Conservation (phyloP, 2,113 vertebrate genomes). For the Caracal caracal region DNA sequence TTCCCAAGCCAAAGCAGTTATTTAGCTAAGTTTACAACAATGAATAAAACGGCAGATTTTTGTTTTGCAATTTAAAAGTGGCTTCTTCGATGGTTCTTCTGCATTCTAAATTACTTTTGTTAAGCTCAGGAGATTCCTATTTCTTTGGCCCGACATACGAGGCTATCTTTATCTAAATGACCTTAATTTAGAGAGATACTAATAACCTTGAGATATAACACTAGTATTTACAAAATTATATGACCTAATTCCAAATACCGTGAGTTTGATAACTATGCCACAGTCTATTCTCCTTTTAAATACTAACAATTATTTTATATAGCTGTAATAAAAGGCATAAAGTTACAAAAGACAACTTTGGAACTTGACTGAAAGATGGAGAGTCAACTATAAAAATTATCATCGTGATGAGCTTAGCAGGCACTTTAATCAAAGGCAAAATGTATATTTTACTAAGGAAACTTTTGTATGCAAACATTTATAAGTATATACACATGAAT, state of each 20-base stretch:
- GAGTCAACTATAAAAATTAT: neutral
- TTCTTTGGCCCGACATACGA: neutral
- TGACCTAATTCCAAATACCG: neutral
- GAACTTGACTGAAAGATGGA: neutral
- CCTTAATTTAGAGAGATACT: neutral
- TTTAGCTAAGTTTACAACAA: neutral
- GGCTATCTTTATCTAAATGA: neutral
- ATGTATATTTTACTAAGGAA: neutral
- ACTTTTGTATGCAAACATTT: neutral
- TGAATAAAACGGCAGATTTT: neutral
- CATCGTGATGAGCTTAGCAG: neutral
- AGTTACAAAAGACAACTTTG: neutral
- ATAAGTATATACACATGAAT: neutral
- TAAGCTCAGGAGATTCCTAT: neutral
- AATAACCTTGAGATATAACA: neutral
- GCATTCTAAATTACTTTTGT: neutral
- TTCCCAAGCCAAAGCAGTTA: neutral
- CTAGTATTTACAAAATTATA: neutral
- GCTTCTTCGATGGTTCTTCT: neutral
- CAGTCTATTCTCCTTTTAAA: neutral
- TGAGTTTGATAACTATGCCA: neutral
- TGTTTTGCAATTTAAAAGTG: neutral
- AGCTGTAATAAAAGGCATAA: neutral
- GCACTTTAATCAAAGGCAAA: neutral
- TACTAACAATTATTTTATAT: neutral